Percentiles rank a stretch among this genome's conserved stretches.
Conservation (phyloP, 2,797 vertebrate species). For the Hydrocynus forskahlii region DNA sequence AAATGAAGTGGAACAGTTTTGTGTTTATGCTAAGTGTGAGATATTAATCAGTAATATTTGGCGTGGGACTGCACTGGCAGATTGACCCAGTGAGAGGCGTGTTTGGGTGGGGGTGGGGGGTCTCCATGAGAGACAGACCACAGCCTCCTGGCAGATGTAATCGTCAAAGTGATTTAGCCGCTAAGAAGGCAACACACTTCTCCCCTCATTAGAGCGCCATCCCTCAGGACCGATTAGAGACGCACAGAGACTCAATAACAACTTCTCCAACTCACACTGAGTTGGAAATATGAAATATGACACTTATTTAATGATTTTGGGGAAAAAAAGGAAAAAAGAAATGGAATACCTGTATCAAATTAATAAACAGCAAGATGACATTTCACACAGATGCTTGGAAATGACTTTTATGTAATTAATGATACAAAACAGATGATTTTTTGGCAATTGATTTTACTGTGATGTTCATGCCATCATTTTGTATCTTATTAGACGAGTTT, state of each 20-base stretch:
- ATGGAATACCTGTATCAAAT: slow-evolving; percentile 48
- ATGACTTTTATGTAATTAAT: slow-evolving; percentile 73
- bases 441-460: slow-evolving; percentile 68
- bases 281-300: slow-evolving; percentile 73
- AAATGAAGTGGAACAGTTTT: slow-evolving; percentile 44
- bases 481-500: background rate
- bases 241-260: slow-evolving; percentile 77
- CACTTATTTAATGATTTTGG: slow-evolving; percentile 73
- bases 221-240: slow-evolving; percentile 88
- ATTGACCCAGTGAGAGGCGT: slow-evolving; percentile 78
- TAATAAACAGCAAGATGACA: slow-evolving; percentile 45
- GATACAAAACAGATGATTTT: slow-evolving; percentile 71
- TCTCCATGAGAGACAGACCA: slow-evolving; percentile 86
- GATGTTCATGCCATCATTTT: slow-evolving; percentile 62
- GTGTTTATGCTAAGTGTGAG: slow-evolving; percentile 49
- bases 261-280: slow-evolving; percentile 84
- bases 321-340: slow-evolving; percentile 55
- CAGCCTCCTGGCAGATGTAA: slow-evolving; percentile 85
- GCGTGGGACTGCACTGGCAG: slow-evolving; percentile 77
- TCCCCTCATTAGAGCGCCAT: slow-evolving; percentile 80
- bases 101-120: slow-evolving; percentile 62
- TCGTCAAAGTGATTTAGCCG: slow-evolving; percentile 89
- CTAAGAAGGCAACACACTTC: slow-evolving; percentile 81
- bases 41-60: slow-evolving; percentile 62
- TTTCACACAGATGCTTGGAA: slow-evolving; percentile 62